These are phyloP conservation scores for Micrastur ruficollis DNA, from an alignment of 2,797 vertebrate genomes.

Conservation along the genomic window DNA sequence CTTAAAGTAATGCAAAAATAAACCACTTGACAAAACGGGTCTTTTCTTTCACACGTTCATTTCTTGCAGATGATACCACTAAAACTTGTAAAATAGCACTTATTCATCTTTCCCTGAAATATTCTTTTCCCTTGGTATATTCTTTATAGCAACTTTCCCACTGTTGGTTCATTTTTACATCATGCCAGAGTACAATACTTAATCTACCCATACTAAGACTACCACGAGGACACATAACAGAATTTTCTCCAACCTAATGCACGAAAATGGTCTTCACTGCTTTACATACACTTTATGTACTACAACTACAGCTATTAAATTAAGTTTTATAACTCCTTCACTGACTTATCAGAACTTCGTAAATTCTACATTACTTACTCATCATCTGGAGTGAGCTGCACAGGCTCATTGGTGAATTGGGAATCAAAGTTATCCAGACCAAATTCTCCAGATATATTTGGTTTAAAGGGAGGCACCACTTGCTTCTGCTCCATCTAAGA, in stretches of 20 bases:
- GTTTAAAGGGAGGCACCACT: slow-evolving; percentile 97
- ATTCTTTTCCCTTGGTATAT: not conserved
- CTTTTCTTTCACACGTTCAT: not conserved
- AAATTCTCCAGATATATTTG: slow-evolving; percentile 98
- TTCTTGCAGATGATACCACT: not conserved
- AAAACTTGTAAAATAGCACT: not conserved
- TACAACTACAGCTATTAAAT: not conserved
- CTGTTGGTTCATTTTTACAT: not conserved
- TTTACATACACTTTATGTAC: not conserved
- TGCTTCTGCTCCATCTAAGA: slow-evolving; percentile 98
- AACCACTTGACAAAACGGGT: not conserved
- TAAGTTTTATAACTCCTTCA: not conserved
- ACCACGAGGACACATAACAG: not conserved
- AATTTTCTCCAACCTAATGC: not conserved
- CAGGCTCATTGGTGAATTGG: slow-evolving; percentile 98
- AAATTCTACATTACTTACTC: slow-evolving; percentile 84
- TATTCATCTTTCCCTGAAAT: not conserved
- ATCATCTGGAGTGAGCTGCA: slow-evolving; percentile 96
- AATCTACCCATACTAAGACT: not conserved
- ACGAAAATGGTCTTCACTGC: not conserved
- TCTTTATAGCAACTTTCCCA: not conserved
- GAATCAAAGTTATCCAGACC: slow-evolving; percentile 98
- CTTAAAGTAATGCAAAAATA: not conserved
- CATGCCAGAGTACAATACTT: not conserved
- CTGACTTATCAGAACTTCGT: not conserved